Evolutionary conservation across 2,113 vertebrate genomes (phyloP), one percentile per base, ranked within the genome.

Genomic region (Phoxinus phoxinus): DNA sequence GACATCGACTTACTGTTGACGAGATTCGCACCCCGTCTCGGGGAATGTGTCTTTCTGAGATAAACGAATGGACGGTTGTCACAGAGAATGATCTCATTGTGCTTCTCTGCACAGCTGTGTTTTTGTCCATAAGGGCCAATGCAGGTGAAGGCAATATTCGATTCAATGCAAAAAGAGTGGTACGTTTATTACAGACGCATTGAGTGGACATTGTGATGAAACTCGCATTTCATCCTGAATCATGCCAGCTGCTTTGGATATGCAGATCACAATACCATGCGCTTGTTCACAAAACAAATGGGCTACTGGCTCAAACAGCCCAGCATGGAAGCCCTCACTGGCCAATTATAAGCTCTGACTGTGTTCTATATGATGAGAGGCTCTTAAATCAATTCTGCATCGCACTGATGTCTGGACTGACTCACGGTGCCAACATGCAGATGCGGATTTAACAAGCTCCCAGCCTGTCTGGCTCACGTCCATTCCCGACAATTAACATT

Each of bases 1-100:
- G 83, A 9, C 48, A 88, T 83, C 72, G 85, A 86, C 85, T 81
- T 74, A 44, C 53, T 85, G 72, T 58, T 79, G 59, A 81, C 21
- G 3, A 78, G 63, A 48, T 32, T 82, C 53, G 46, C 79, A 85
- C 85, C 73, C 46, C 27, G 77, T 74, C 27, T 53, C 37, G 25
- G 41, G 59, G 63, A 78, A 76, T 89, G 72, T 78, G 65, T 76
- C 73, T 77, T 17, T 81, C 51, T 32, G 71, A 9, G n/a, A 65
- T 87, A 75, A 80, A 30, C 56, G 13, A 74, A 87, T 51, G 67
- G 61, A 23, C 12, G 19, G 41, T 48, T 56, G 63, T 71, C 11
- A 30, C 25, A 56, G 37, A 30, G 35, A n/a, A 63, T 71, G 75
- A 58, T 37, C 74, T 59, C 71, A 85, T 35, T 56, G 3, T 30